Evolutionary conservation across 2,113 vertebrate species (phyloP).

Genomic region (Motacilla tschutschensis): DNA sequence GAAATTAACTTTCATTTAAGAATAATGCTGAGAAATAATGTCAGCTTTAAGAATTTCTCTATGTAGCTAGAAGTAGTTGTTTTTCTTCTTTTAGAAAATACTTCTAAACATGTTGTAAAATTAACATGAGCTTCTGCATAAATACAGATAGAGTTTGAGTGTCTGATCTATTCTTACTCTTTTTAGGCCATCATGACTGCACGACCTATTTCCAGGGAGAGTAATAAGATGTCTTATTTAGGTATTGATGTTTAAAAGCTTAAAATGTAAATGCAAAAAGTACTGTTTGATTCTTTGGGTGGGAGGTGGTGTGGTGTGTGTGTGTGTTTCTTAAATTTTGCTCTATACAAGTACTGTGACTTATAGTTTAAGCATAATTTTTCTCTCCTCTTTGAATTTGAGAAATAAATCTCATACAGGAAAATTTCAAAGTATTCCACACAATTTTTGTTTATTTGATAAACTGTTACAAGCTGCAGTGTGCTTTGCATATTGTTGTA

Average conservation of each 20-base stretch:
- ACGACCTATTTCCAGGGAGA: not conserved
- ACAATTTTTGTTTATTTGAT: not conserved
- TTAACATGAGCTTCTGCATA: not conserved
- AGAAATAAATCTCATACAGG: not conserved
- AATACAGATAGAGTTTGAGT: not conserved
- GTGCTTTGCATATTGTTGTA: not conserved
- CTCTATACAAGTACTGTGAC: fast-evolving
- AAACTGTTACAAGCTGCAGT: not conserved
- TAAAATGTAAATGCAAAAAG: not conserved
- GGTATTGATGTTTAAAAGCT: not conserved
- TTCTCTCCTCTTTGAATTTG: fast-evolving
- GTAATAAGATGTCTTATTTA: not conserved
- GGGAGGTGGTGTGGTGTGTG: not conserved
- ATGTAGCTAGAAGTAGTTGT: not conserved
- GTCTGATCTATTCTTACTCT: not conserved
- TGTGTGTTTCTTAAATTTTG: not conserved
- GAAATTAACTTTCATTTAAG: not conserved
- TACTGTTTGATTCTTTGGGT: not conserved
- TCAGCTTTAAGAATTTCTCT: not conserved
- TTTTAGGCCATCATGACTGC: constrained; percentile 7
- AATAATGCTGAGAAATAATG: not conserved
- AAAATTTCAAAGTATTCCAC: not conserved
- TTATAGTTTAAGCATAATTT: not conserved
- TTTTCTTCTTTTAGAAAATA: not conserved
- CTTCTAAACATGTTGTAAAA: not conserved